Conservation (phyloP, 2,113 vertebrate species). For the Puma concolor region DNA sequence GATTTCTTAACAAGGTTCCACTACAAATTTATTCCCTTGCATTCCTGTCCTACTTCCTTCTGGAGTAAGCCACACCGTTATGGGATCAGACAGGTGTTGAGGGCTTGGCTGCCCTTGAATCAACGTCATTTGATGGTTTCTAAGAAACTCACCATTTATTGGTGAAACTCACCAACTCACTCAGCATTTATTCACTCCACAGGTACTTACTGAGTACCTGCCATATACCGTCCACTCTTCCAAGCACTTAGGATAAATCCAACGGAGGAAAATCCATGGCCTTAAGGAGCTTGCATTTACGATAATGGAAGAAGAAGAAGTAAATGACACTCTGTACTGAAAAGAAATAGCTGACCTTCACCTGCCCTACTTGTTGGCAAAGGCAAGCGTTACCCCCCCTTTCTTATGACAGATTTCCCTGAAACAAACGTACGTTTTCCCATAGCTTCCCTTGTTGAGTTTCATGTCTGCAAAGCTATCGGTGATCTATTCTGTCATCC, state of each 20-base stretch:
- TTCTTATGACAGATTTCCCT: not conserved
- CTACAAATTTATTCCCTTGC: not conserved
- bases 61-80: not conserved
- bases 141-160: not conserved
- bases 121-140: not conserved
- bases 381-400: not conserved
- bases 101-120: not conserved
- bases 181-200: not conserved
- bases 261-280: rapidly evolving
- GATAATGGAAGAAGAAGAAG: not conserved
- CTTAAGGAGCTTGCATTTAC: not conserved
- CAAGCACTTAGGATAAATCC: not conserved
- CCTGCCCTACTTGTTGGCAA: not conserved
- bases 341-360: not conserved
- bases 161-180: not conserved
- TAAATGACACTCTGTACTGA: not conserved
- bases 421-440: not conserved
- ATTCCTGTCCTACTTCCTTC: not conserved
- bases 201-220: not conserved
- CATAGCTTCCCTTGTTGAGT: not conserved
- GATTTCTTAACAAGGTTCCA: not conserved
- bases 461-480: not conserved
- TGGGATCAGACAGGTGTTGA: not conserved
- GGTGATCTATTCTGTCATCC: not conserved
- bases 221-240: not conserved